These are phyloP conservation scores for Notodonta dromedarius DNA, from an alignment of 2,888 invertebrate species.

Conservation along the genomic window DNA sequence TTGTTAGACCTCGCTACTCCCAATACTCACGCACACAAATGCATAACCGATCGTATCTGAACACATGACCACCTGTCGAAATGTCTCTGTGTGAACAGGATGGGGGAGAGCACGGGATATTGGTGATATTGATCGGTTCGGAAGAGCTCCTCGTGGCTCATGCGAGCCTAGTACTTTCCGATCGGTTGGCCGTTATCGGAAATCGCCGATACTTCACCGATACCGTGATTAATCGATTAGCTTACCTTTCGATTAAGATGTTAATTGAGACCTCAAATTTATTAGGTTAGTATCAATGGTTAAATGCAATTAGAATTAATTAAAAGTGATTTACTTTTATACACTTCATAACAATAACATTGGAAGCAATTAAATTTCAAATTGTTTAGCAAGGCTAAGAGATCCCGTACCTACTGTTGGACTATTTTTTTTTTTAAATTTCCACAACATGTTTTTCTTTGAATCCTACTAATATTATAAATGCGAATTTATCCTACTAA, in stretches of 20 bases:
- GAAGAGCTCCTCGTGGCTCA: constrained; percentile 54
- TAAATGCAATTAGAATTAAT: too few species aligned
- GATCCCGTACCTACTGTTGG: too few species aligned
- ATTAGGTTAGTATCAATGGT: too few species aligned
- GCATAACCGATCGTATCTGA: constrained; percentile 22
- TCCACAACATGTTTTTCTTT: too few species aligned
- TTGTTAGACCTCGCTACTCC: too few species aligned
- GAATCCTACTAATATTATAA: too few species aligned
- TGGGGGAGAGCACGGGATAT: constrained; percentile 56
- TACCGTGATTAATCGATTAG: constrained; percentile 22
- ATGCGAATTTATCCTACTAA: too few species aligned
- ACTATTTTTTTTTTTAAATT: too few species aligned
- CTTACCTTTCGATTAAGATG: background rate
- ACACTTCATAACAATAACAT: too few species aligned
- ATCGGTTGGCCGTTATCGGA: constrained; percentile 78
- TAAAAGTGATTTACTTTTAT: too few species aligned
- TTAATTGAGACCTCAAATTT: background rate
- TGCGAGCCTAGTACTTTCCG: constrained; percentile 74
- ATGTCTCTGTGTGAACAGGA: constrained; percentile 49
- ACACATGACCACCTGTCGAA: constrained; percentile 40
- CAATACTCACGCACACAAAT: constrained; percentile 36
- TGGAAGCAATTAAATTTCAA: too few species aligned
- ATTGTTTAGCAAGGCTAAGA: too few species aligned
- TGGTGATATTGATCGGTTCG: constrained; percentile 77
- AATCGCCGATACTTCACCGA: constrained; percentile 68